These are phyloP conservation scores for Gymnosoma rotundatum DNA, from an alignment of 2,888 invertebrate species.

Conservation along the genomic window DNA sequence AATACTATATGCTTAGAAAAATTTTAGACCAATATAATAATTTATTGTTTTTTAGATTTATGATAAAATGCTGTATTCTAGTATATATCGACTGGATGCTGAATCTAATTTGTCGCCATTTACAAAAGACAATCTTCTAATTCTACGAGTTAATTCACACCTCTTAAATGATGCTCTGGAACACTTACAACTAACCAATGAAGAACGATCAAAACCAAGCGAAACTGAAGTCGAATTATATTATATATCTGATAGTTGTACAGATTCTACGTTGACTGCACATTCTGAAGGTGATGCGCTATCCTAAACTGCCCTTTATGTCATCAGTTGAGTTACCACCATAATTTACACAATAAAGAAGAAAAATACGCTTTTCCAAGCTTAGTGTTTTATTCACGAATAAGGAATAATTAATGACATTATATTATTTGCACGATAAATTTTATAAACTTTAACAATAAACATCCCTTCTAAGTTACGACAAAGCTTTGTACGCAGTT, in stretches of 20 bases:
- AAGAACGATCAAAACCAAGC: neutral
- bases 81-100: neutral
- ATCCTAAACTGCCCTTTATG: neutral
- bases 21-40: too few species aligned
- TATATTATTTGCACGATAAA: too few species aligned
- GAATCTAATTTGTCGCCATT: conserved; percentile 12
- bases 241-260: conserved; percentile 12
- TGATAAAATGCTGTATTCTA: conserved; percentile 28
- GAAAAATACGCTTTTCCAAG: too few species aligned
- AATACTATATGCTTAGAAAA: too few species aligned
- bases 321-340: too few species aligned
- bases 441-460: too few species aligned
- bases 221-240: neutral
- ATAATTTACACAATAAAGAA: neutral
- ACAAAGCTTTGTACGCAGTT: too few species aligned
- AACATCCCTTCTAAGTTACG: too few species aligned
- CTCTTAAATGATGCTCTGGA: conserved; percentile 37
- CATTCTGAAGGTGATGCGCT: too few species aligned
- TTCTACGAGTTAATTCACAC: conserved; percentile 32
- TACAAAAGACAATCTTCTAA: conserved; percentile 42
- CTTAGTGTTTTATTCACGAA: too few species aligned
- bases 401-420: too few species aligned
- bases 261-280: neutral
- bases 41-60: conserved; percentile 34
- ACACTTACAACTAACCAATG: neutral